Evolutionary conservation across 2,113 vertebrate species (phyloP).

Genomic region (Brevimyrus niger): DNA sequence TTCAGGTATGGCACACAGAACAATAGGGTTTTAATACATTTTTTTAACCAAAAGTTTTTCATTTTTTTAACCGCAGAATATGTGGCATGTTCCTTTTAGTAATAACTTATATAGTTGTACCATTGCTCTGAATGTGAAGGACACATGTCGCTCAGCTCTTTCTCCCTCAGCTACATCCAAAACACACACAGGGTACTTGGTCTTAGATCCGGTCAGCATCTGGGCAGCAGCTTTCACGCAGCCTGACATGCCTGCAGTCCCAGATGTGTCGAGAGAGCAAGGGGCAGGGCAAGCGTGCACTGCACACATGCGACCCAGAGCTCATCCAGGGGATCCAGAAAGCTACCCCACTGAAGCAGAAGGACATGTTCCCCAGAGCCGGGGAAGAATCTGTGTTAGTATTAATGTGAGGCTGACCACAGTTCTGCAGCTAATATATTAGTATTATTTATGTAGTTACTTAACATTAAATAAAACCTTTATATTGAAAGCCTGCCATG

Average conservation of each 20-base stretch:
- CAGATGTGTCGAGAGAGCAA: constrained; percentile 28
- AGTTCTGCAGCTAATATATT: background rate
- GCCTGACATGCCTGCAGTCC: constrained; percentile 30
- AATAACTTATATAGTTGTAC: constrained; percentile 22
- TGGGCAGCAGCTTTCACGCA: constrained; percentile 60
- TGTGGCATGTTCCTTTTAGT: background rate
- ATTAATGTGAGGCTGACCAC: background rate
- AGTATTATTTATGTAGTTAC: background rate
- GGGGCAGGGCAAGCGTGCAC: background rate
- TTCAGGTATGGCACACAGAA: background rate
- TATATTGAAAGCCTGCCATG: background rate
- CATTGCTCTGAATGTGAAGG: constrained; percentile 24
- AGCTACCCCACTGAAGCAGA: background rate
- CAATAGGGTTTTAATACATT: background rate
- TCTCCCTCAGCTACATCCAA: constrained; percentile 47
- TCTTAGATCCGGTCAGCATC: constrained; percentile 51
- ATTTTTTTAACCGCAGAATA: background rate
- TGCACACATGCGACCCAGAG: background rate
- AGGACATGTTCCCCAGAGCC: background rate
- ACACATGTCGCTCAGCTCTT: constrained; percentile 32
- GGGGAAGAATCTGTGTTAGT: background rate
- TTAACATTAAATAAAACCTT: background rate
- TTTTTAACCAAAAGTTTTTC: background rate
- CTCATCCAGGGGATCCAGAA: background rate
- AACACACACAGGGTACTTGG: constrained; percentile 55